Percentiles rank a stretch among this genome's conserved stretches.
Conservation (phyloP, 2,888 invertebrate genomes). For the Barypeithes pellucidus region DNA sequence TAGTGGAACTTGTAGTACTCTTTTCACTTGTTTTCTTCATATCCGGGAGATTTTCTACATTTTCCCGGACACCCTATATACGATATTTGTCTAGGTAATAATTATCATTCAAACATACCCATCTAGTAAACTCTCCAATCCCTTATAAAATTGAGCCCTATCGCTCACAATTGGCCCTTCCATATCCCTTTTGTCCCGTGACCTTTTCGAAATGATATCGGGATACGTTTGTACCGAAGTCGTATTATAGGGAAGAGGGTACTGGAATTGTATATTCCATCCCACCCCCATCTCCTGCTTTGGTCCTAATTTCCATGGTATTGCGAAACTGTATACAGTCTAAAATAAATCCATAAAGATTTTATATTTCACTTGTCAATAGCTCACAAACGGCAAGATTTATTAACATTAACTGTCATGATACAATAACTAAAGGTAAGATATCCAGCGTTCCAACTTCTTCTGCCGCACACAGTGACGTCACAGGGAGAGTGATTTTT, state of each 20-base stretch:
- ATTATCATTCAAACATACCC: conserved; percentile 57
- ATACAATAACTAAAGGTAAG: too few relatives aligned
- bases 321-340: conserved; percentile 75
- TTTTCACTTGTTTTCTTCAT: too few relatives aligned
- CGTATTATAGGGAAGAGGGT: conserved; percentile 65
- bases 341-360: conserved; percentile 67
- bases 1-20: too few relatives aligned
- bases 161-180: conserved; percentile 57
- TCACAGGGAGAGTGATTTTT: too few relatives aligned
- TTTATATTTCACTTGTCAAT: too few relatives aligned
- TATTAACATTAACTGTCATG: too few relatives aligned
- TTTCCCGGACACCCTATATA: too few relatives aligned
- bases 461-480: too few relatives aligned
- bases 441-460: too few relatives aligned
- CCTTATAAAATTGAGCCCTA: conserved; percentile 63
- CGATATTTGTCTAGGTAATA: background rate
- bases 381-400: too few relatives aligned
- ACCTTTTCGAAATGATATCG: conserved; percentile 61
- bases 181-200: conserved; percentile 56
- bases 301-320: conserved; percentile 73
- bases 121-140: conserved; percentile 64
- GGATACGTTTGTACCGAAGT: conserved; percentile 63
- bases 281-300: conserved; percentile 74
- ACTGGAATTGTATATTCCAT: conserved; percentile 80
- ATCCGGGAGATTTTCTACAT: too few relatives aligned